A percentile compares a stretch with the other conserved stretches of the same genome.
Conservation (phyloP, 2,113 vertebrate genomes). For the Spermophilus dauricus region DNA sequence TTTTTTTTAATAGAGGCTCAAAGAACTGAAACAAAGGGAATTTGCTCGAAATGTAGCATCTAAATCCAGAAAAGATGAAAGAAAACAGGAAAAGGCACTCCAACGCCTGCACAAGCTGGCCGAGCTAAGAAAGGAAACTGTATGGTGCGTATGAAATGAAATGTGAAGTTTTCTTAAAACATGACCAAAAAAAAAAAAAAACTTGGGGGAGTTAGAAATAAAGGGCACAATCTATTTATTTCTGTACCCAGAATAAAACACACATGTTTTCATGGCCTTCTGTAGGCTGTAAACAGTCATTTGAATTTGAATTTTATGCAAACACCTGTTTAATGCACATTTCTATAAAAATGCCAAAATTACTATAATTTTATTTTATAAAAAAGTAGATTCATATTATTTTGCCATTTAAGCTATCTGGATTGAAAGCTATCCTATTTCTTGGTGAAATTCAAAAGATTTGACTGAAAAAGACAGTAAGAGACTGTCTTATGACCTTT, state of each 20-base stretch:
- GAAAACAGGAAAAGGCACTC: conserved; percentile 92
- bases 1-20: conserved; percentile 92
- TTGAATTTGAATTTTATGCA: conserved; percentile 75
- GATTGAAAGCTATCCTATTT: conserved; percentile 78
- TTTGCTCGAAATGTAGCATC: conserved; percentile 95
- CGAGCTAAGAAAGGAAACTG: conserved; percentile 90
- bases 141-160: conserved; percentile 88
- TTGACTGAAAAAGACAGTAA: conserved; percentile 79
- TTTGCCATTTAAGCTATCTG: conserved; percentile 76
- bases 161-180: conserved; percentile 63
- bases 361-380: conserved; percentile 74
- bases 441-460: conserved; percentile 74
- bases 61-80: conserved; percentile 94
- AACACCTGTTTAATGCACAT: conserved; percentile 81
- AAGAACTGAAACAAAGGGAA: conserved; percentile 97
- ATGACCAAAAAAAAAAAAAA: not conserved
- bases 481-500: conserved; percentile 61
- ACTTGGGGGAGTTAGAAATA: not conserved
- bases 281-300: conserved; percentile 51
- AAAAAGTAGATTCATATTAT: conserved; percentile 70
- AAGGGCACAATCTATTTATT: not conserved
- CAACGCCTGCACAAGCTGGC: conserved; percentile 92
- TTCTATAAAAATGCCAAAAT: conserved; percentile 77
- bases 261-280: not conserved
- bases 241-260: not conserved